A percentile compares a stretch with the other conserved stretches of the same genome.
Conservation (phyloP, 2,797 vertebrate species). For the Mormyrus hasselquistii region DNA sequence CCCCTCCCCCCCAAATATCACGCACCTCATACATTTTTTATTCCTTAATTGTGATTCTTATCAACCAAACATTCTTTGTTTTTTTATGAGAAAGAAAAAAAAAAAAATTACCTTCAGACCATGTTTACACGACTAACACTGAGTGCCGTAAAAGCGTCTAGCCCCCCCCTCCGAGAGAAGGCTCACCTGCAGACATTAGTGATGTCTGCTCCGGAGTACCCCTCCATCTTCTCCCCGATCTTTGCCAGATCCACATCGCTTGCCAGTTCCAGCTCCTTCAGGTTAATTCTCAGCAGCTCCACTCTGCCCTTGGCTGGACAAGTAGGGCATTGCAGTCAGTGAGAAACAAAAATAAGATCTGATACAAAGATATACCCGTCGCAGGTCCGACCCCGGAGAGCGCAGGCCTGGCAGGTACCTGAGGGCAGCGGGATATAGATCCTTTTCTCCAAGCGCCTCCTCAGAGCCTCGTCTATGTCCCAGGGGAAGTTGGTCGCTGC, state of each 20-base stretch:
- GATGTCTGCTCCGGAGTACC: conserved; percentile 96
- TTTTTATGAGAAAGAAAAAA: not conserved
- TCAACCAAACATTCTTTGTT: not conserved
- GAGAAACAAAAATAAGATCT: not conserved
- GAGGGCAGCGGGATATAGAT: conserved; percentile 97
- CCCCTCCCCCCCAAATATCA: not conserved
- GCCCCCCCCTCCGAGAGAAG: not conserved
- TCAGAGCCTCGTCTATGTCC: conserved; percentile 97
- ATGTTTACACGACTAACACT: not conserved
- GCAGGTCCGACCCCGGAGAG: not conserved
- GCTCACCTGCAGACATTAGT: conserved; percentile 93
- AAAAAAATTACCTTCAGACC: not conserved
- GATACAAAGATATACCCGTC: not conserved
- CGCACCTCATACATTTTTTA: not conserved
- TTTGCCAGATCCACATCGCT: conserved; percentile 80
- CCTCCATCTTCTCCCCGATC: conserved; percentile 92
- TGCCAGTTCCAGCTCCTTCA: conserved; percentile 88
- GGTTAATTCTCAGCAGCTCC: conserved; percentile 85
- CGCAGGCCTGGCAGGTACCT: conserved; percentile 55
- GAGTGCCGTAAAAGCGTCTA: not conserved
- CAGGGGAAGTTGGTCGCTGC: conserved; percentile 98
- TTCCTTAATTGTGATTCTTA: not conserved
- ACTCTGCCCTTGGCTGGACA: conserved; percentile 79
- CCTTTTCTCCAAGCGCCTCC: conserved; percentile 89
- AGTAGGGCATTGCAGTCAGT: not conserved